Base-by-base conservation (phyloP, 2,888 invertebrate genomes). In the Pyralis farinalis region DNA sequence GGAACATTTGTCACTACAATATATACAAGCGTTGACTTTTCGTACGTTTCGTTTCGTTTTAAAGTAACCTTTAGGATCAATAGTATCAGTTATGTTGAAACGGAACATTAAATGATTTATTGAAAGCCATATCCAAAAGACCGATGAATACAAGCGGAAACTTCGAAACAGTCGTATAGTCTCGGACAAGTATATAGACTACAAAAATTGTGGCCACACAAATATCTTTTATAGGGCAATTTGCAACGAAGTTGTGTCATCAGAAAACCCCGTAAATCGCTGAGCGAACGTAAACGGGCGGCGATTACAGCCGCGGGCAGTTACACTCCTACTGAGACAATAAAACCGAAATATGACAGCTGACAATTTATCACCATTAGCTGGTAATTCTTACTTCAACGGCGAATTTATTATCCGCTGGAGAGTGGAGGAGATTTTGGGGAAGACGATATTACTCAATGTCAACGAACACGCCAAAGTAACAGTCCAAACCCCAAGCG, bases 181-280 rank as follows among this genome's bases (percentile, higher is more conserved):
- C 12, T 12, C 12, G 32, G 22, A 33, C 25, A 39, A 33, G 43
- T 48, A 49, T 50, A 53, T 53, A 53, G 60, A 65, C 55, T 64
- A 60, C 68, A 58, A 69, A 64, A 65, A 70, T 65, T 55, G 60
- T 53, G 60, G 53, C 49, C 56, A 60, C 72, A 77, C 79, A 81
- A 82, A 82, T 84, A 79, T 73, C 76, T 78, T 83, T 83, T 80
- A 84, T 82, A 67, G 76, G 69, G 78, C 76, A 69, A 77, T 81
- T 81, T 68, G 71, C 69, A 71, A 71, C 70, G 58, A 71, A 77
- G 76, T 81, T 81, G 76, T 76, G 77, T 79, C 78, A 78, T 82
- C 78, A 74, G 66, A 71, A 70, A 74, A 69, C 63, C 65, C 67
- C 67, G 76, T 81, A 78, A 83, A 84, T 81, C 69, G 73, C 68